These are phyloP conservation scores for Lasioglossum malachurum DNA, from an alignment of 2,888 invertebrate genomes.

Conservation along the genomic window DNA sequence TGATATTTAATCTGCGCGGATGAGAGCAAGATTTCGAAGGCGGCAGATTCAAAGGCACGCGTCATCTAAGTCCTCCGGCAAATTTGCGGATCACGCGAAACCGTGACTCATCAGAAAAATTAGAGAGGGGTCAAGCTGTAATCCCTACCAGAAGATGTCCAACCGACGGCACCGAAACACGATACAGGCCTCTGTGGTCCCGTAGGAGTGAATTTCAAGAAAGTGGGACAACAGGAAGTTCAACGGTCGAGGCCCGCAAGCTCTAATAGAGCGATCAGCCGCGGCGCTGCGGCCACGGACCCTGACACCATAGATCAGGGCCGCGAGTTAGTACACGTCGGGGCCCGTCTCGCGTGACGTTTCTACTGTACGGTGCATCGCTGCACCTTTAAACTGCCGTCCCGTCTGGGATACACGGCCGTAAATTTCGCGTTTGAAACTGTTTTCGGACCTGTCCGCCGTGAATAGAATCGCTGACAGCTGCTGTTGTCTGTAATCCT, in stretches of 20 bases:
- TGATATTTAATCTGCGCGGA: too few species aligned
- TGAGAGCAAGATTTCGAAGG: too few species aligned
- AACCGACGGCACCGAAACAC: neutral
- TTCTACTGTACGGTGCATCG: conserved; percentile 47
- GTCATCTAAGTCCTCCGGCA: neutral
- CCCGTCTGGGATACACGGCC: conserved; percentile 28
- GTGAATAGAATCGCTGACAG: neutral
- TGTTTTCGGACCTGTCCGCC: conserved; percentile 27
- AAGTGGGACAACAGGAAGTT: conserved; percentile 66
- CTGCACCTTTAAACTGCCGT: conserved; percentile 43
- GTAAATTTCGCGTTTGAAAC: conserved; percentile 49
- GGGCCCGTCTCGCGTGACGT: conserved; percentile 68
- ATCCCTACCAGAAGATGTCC: neutral
- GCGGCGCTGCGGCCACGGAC: conserved; percentile 60
- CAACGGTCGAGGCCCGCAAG: conserved; percentile 57
- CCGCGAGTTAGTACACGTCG: conserved; percentile 64
- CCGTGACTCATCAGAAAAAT: neutral
- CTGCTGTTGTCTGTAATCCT: neutral
- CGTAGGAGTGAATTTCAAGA: conserved; percentile 44
- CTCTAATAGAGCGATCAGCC: conserved; percentile 70
- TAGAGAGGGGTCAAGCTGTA: conserved; percentile 7
- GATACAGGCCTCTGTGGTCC: conserved; percentile 14
- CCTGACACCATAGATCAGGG: conserved; percentile 69
- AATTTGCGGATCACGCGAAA: neutral
- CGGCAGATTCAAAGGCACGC: neutral